Percentiles rank a stretch among this genome's conserved stretches.
Evolutionary conservation across 2,888 invertebrate genomes (phyloP).

Genomic region (Phania funesta): DNA sequence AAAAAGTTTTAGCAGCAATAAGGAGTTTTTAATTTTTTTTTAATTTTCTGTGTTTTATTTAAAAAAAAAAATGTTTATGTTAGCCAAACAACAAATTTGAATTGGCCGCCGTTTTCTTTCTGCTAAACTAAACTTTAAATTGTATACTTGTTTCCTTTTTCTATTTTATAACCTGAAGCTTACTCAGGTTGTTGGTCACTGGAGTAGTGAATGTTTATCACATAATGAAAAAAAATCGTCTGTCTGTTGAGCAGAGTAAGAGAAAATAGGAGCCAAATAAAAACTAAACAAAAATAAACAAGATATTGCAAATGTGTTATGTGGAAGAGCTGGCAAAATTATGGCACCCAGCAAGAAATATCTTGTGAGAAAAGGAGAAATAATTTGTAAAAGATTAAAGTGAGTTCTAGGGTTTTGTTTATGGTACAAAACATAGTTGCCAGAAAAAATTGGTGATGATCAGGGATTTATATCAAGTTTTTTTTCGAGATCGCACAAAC

Average conservation of each 20-base stretch:
- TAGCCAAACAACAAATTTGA: slow-evolving; percentile 65
- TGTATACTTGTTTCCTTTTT: slow-evolving; percentile 2
- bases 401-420: too few species aligned
- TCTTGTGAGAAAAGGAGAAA: background rate
- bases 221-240: slow-evolving; percentile 43
- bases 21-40: slow-evolving; percentile 31
- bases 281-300: slow-evolving; percentile 23
- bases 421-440: too few species aligned
- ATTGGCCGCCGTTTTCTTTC: slow-evolving; percentile 63
- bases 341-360: background rate
- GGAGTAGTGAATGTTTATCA: slow-evolving; percentile 65
- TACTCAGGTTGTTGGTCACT: slow-evolving; percentile 67
- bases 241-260: slow-evolving; percentile 8
- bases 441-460: too few species aligned
- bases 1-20: slow-evolving; percentile 50
- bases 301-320: slow-evolving; percentile 49
- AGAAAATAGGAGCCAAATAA: slow-evolving; percentile 24
- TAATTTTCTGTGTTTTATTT: slow-evolving; percentile 28
- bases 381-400: too few species aligned
- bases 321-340: background rate
- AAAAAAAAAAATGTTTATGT: slow-evolving; percentile 64
- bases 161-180: slow-evolving; percentile 53
- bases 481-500: too few species aligned
- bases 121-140: slow-evolving; percentile 34
- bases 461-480: too few species aligned